A percentile compares a stretch with the other conserved stretches of the same genome.
phyloP scores from a whole-genome alignment of 1,140 invertebrate genomes.

The Belonocnema kinseyi region DNA sequence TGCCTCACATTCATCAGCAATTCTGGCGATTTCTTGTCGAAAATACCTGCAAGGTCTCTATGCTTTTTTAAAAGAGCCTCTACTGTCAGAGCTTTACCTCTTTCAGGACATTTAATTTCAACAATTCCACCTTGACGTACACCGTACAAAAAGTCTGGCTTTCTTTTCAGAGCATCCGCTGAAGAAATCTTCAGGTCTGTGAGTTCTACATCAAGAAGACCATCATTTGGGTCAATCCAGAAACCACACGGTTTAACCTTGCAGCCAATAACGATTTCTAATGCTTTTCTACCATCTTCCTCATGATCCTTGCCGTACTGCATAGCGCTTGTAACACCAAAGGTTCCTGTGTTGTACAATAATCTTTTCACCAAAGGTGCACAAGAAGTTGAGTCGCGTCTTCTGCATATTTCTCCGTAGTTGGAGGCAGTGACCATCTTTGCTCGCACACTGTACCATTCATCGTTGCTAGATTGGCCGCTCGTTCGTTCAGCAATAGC shows the following conservation, averaged over 20 bases:
- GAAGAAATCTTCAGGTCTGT: neutral
- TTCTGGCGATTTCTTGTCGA: constrained; percentile 36
- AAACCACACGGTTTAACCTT: constrained; percentile 63
- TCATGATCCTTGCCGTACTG: constrained; percentile 62
- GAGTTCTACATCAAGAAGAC: constrained; percentile 53
- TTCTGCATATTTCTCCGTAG: neutral
- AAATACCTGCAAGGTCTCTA: constrained; percentile 41
- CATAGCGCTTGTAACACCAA: constrained; percentile 45
- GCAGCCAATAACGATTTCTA: constrained; percentile 44
- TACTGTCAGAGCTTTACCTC: constrained; percentile 42
- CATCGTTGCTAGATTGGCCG: neutral
- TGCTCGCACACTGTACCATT: neutral
- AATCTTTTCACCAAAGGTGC: no score
- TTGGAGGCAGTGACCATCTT: neutral
- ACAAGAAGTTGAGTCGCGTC: constrained; percentile 35
- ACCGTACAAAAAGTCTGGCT: neutral
- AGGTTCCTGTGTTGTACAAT: constrained; percentile 31
- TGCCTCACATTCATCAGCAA: constrained; percentile 60
- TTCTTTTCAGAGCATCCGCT: neutral
- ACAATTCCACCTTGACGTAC: constrained; percentile 54
- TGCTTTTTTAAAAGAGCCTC: constrained; percentile 43
- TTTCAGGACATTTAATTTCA: constrained; percentile 66
- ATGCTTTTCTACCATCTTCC: constrained; percentile 53
- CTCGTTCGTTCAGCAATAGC: neutral
- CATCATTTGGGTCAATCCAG: constrained; percentile 68